Base-by-base conservation (phyloP, 2,113 vertebrate species). In the Oreochromis tanganicae region DNA sequence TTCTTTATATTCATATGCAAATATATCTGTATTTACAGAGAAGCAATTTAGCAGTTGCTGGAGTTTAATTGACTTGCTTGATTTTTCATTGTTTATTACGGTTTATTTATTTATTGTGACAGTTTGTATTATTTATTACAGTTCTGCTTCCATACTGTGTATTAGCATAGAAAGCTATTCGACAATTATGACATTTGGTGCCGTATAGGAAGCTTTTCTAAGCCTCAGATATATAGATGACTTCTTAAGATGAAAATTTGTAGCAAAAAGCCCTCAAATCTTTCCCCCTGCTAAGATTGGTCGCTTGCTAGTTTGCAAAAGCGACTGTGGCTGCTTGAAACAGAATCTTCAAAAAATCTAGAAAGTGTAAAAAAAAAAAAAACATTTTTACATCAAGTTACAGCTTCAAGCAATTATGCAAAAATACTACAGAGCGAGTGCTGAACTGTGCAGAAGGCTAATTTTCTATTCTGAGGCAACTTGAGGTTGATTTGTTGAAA, bases 401-500 rank as follows among this genome's bases (percentile, higher is more conserved):
- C 21, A 27, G 80, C 71, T 86, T 71, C 16, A 17, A 57, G 17
- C 55, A 52, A 63, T 89, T 86, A 50, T 89, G 84, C 21, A 85
- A 86, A 85, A 85, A 50, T 56, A 24, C 38, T 57, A 75, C 66
- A 9, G 54, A 66, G 66, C 3, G 14, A 82, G 41, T 12, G 17
- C 46, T 87, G 21, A 52, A 71, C 80, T 56, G 27, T 38, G 63
- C 34, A 75, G 79, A 66, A 43, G n/a, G 81, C 63, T 91, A 82
- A 91, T 93, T 66, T 80, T 52, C 32, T 8, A 9, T 83, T 84
- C 50, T 59, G 32, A 75, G 38, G 68, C 57, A 68, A 89, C 88
- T 52, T 29, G 12, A 13, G 68, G 93, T 86, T 68, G 73, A 92
- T 80, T 85, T 82, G 41, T 88, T 52, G 63, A 63, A 61, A 83